Evolutionary conservation across 2,113 vertebrate species (phyloP).

Genomic region (Dipodomys stephensi): DNA sequence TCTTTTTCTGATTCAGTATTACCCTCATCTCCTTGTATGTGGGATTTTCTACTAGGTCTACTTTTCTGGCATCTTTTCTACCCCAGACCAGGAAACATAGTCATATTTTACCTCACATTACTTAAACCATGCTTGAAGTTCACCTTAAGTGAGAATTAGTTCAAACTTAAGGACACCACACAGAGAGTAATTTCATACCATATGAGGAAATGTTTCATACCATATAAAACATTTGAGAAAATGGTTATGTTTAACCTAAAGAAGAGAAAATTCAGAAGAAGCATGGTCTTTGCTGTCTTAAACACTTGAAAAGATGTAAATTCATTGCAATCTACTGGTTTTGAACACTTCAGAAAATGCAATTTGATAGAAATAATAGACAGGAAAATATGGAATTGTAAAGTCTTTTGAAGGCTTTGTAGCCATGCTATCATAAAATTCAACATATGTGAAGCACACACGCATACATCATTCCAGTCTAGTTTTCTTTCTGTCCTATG

Average conservation of each 20-base stretch:
- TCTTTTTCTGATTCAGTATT: not conserved
- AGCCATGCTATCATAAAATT: not conserved
- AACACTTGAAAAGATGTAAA: slow-evolving; percentile 12
- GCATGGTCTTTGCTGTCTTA: not conserved
- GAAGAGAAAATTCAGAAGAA: not conserved
- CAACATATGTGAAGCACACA: not conserved
- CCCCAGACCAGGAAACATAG: not conserved
- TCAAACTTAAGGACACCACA: not conserved
- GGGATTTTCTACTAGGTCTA: not conserved
- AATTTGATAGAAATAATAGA: not conserved
- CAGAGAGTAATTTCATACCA: not conserved
- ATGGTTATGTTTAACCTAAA: slow-evolving; percentile 13
- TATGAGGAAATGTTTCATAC: not conserved
- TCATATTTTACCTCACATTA: not conserved
- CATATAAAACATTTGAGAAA: not conserved
- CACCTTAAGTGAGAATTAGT: not conserved
- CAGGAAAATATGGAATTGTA: not conserved
- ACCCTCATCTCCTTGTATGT: not conserved
- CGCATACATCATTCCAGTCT: too few species aligned
- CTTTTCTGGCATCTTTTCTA: not conserved
- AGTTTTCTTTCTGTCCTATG: too few species aligned
- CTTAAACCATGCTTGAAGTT: not conserved
- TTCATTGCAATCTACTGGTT: not conserved
- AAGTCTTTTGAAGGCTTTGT: not conserved
- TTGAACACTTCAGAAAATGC: not conserved